Evolutionary conservation across 2,888 invertebrate genomes (phyloP), one percentile per base, ranked within the genome.

Genomic region (Metalampra italica): DNA sequence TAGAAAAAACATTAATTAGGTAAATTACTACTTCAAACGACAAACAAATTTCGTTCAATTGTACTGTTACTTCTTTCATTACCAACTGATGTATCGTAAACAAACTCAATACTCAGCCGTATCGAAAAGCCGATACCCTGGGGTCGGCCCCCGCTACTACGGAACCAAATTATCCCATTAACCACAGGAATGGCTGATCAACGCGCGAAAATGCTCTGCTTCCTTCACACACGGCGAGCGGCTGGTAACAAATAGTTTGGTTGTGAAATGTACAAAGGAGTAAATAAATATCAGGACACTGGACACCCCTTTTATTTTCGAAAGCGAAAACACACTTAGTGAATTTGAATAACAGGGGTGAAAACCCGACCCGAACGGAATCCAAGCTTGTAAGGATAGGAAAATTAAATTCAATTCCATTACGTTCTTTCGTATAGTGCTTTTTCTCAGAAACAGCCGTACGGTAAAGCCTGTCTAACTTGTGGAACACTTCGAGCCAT

Each of bases 141-240:
- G 85, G 84, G 84, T 76, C 78, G 75, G 77, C 71, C 86, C 86
- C 87, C 46, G 29, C 62, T 58, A 54, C 50, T 59, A 67, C 78
- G 84, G 85, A 86, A 82, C 82, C 53, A 58, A 77, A 81, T 87
- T 81, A 85, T 83, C 68, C 76, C 68, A 83, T 86, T 83, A 78
- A 55, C 64, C 55, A 73, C 83, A 71, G 87, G 87, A 87, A 82
- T 79, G 73, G 64, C 67, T 72, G 70, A 84, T 82, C 79, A 78
- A 66, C 82, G 81, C 83, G 87, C 86, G 83, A 85, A 84, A 76
- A 78, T 64, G 57, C 59, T 52, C 52, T 62, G 70, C 83, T 82
- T 85, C 85, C 87, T 84, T 60, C 51, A 66, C 73, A 75, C 84
- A 84, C 82, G 81, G 66, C 63, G 64, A 59, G 59, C 82, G 81